These are phyloP conservation scores for Sebastes taczanowskii DNA, from an alignment of 2,797 vertebrate species.

Conservation along the genomic window DNA sequence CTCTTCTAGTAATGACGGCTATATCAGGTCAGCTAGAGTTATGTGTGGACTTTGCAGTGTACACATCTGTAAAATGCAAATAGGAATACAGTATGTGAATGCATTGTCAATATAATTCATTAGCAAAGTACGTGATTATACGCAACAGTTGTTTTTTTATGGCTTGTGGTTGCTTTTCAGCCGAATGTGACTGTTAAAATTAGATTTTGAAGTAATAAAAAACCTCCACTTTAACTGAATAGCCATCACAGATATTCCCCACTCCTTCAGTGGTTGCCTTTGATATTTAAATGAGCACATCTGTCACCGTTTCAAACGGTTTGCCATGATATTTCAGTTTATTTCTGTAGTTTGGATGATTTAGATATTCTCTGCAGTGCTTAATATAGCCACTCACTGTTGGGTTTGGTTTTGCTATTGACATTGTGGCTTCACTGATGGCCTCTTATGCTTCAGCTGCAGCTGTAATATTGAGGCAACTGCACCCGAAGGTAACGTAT, in stretches of 20 bases:
- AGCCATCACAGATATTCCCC: not conserved
- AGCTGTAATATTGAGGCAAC: not conserved
- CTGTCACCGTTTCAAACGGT: not conserved
- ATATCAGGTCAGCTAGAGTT: not conserved
- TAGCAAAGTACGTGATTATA: not conserved
- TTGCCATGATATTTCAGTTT: not conserved
- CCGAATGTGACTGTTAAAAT: not conserved
- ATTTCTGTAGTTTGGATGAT: not conserved
- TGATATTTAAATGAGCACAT: not conserved
- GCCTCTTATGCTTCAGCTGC: not conserved
- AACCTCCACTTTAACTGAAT: not conserved
- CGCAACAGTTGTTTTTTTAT: not conserved
- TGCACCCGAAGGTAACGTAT: not conserved
- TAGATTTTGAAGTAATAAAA: not conserved
- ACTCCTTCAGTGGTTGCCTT: not conserved
- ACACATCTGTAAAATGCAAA: not conserved
- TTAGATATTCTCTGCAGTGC: not conserved
- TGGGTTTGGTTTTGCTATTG: constrained; percentile 10
- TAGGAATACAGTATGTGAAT: not conserved
- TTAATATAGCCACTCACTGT: not conserved
- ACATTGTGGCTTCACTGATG: not conserved
- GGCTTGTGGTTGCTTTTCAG: not conserved
- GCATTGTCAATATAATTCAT: not conserved
- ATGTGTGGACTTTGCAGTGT: not conserved
- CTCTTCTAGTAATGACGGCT: too few species aligned